Base-by-base conservation (phyloP, 2,888 invertebrate genomes). In the Trachelus tabidus region DNA sequence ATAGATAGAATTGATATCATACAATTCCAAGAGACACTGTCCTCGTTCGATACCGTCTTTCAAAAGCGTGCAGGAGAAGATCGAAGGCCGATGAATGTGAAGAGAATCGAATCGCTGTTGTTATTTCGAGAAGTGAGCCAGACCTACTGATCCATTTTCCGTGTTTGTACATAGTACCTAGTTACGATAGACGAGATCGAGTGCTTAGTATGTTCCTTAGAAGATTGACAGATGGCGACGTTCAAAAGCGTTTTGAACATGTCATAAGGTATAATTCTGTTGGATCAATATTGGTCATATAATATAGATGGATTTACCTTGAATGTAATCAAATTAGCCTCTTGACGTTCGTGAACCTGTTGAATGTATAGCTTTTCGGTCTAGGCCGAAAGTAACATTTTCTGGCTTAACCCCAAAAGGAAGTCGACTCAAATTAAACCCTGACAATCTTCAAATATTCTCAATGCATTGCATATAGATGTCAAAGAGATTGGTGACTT, bases 371-470 rank as follows among this genome's bases (percentile, higher is more conserved):
- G 23, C 23, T 56, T 56, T 80, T 81, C 81, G 82, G 81, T 84
- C 83, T 82, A 85, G 85, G 85, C 81, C 85, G 76, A 76, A 81
- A 85, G 83, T 81, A 84, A 83, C 76, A 84, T 84, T 85, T 84
- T 82, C 84, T 89, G 89, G 89, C 89, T 83, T 83, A 81, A 81
- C 83, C 85, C 87, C 88, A 88, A 83, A 84, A 84, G 86, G 88
- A 87, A 88, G 83, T 31, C 78, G 37, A 76, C 74, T 73, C 15
- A n/a, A 74, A 76, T 78, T 78, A 80, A 76, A 73, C 77, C 56
- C 56, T 79, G 80, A 80, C 79, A 79, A 76, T 80, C 81, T 79
- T 83, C 79, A 80, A 78, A 79, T 82, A 83, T 83, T 83, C 82
- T 34, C 12, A 71, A 30, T 12, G 15, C 11, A 23, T 31, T 71